phyloP scores from a whole-genome alignment of 1,140 invertebrate species.

The Lordiphosa mommai region DNA sequence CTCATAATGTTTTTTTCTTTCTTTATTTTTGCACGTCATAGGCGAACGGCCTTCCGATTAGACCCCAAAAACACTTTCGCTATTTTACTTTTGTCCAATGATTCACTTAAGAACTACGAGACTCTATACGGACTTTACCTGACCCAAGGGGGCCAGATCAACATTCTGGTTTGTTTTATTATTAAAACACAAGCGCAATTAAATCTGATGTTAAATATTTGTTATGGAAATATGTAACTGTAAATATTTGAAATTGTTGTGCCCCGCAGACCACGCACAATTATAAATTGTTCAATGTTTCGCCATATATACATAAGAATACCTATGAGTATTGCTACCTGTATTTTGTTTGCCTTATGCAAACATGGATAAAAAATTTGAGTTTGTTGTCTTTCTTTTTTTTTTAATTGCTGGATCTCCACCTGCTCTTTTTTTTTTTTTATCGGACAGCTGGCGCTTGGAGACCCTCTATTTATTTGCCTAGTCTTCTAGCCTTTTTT shows the following conservation, averaged over 20 bases:
- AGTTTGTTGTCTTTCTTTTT: constrained; percentile 16
- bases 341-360: constrained; percentile 54
- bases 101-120: constrained; percentile 25
- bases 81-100: constrained; percentile 24
- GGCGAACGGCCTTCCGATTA: constrained; percentile 42
- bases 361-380: constrained; percentile 45
- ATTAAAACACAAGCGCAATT: constrained; percentile 55
- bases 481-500: constrained; percentile 7
- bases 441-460: constrained; percentile 10
- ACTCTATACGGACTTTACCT: constrained; percentile 33
- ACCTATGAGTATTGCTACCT: constrained; percentile 44
- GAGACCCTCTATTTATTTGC: constrained; percentile 39
- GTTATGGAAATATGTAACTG: constrained; percentile 53
- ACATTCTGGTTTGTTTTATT: constrained; percentile 22
- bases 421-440: no score
- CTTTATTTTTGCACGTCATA: constrained; percentile 57
- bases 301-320: constrained; percentile 28
- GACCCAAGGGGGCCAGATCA: constrained; percentile 40
- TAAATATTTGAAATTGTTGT: constrained; percentile 58
- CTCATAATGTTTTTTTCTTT: constrained; percentile 1
- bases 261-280: constrained; percentile 47
- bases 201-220: constrained; percentile 59
- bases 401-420: constrained; percentile 20
- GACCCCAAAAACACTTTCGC: constrained; percentile 51
- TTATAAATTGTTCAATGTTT: constrained; percentile 72